A percentile compares a stretch with the other conserved stretches of the same genome.
Conservation (phyloP, 1,140 invertebrate species). For the Drosophila sucinea region DNA sequence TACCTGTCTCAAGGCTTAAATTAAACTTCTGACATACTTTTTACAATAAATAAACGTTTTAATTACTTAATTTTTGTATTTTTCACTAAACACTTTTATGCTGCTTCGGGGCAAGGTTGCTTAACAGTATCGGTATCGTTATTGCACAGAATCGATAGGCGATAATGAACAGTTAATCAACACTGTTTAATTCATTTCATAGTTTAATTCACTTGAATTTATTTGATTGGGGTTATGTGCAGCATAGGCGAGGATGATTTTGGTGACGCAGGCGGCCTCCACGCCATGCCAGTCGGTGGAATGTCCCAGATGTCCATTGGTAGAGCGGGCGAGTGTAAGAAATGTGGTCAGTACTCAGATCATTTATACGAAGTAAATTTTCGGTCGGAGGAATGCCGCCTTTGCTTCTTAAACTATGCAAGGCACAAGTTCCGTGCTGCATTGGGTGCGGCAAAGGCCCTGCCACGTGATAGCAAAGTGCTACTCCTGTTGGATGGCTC, state of each 20-base stretch:
- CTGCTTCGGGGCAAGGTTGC: conserved; percentile 67
- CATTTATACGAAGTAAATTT: conserved; percentile 69
- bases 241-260: conserved; percentile 81
- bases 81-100: conserved; percentile 72
- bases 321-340: conserved; percentile 55
- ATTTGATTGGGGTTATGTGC: conserved; percentile 57
- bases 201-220: conserved; percentile 27
- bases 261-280: conserved; percentile 72
- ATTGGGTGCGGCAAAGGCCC: conserved; percentile 68
- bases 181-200: conserved; percentile 35
- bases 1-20: conserved; percentile 69
- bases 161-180: neutral
- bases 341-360: conserved; percentile 49
- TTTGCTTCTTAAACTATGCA: conserved; percentile 66
- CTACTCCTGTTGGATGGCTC: conserved; percentile 69
- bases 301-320: conserved; percentile 5
- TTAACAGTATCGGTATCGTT: conserved; percentile 41
- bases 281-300: conserved; percentile 56
- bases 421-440: conserved; percentile 81
- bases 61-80: conserved; percentile 65
- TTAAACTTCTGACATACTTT: conserved; percentile 60
- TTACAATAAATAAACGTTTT: conserved; percentile 57
- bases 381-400: conserved; percentile 60
- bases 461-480: conserved; percentile 66
- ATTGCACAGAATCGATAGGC: conserved; percentile 13